Evolutionary conservation across 2,113 vertebrate genomes (phyloP), one percentile per base, ranked within the genome.

Genomic region (Murina feae): DNA sequence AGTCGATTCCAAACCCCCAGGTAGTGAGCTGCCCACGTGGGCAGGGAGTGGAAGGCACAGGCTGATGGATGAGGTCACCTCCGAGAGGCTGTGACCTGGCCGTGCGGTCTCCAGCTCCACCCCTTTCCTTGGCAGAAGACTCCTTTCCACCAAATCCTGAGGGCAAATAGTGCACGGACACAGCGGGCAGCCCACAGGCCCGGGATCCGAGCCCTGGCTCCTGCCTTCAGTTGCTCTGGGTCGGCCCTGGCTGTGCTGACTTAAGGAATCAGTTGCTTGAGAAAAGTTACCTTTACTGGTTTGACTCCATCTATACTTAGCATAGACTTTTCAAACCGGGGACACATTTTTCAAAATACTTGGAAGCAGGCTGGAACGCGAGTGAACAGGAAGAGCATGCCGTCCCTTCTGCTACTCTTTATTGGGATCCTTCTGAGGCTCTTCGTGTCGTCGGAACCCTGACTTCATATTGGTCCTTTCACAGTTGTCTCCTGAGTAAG

Each of bases 111-210:
- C 44, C 30, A 53, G 37, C 84, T 85, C 30, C 63, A 37, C 35
- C 28, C 9, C 65, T 14, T 78, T 92, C n/a, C 16, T 68, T 76
- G 35, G 49, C 84, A 65, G 53, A 84, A 32, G 30, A 35, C 75
- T 95, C 89, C 80, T 86, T 91, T 93, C 47, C 71, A 51, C 20
- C 37, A 44, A 87, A 21, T 51, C 47, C 76, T 88, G 76, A 66
- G 80, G 44, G 14, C 49, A 74, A 8, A 83, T 76, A 80, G 74
- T 94, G 68, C 58, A 58, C 55, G 25, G 86, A 25, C 69, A 51
- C 68, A 75, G 72, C 17, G 10, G 71, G 4, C 63, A 17, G 32
- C 63, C 63, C 32, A 2, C 30, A 30, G 60, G n/a, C n/a, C n/a
- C n/a, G n/a, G 44, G 58, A 90, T 44, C 6, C 0, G 66, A 58